Evolutionary conservation across 1,140 invertebrate genomes (phyloP).

Genomic region (Galleria mellonella): DNA sequence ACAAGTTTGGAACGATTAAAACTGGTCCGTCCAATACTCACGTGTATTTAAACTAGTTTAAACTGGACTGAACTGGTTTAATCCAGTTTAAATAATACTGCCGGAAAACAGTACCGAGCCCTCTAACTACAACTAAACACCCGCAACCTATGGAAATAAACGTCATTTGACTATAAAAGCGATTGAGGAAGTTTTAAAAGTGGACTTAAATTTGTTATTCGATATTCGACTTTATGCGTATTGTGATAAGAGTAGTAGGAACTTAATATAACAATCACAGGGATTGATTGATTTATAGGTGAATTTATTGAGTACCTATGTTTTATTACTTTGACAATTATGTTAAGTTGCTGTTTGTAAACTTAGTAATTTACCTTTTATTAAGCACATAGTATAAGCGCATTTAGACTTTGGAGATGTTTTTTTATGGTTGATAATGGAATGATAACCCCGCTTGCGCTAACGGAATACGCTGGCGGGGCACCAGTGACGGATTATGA

Average conservation of each 20-base stretch:
- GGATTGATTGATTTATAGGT: constrained; percentile 12
- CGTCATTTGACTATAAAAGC: neutral
- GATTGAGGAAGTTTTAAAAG: neutral
- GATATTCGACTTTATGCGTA: neutral
- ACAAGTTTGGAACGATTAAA: no score
- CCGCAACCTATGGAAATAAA: neutral
- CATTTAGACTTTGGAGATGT: no score
- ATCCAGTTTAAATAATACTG: no score
- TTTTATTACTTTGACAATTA: neutral
- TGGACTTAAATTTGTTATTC: neutral
- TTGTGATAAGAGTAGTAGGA: neutral
- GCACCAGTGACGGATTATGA: no score
- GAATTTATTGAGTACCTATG: neutral
- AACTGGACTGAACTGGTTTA: neutral
- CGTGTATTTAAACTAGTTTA: no score
- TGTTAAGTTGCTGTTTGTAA: constrained; percentile 1
- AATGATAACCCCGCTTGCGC: no score
- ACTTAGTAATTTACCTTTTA: no score
- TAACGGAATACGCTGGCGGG: no score
- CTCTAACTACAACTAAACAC: no score
- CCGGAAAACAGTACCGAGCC: neutral
- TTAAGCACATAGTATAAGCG: no score
- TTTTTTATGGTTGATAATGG: no score
- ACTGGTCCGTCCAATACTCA: no score
- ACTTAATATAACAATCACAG: constrained; percentile 5